Evolutionary conservation across 2,797 vertebrate species (phyloP), one percentile per base, ranked within the genome.

Genomic region (Lagodon rhomboides): DNA sequence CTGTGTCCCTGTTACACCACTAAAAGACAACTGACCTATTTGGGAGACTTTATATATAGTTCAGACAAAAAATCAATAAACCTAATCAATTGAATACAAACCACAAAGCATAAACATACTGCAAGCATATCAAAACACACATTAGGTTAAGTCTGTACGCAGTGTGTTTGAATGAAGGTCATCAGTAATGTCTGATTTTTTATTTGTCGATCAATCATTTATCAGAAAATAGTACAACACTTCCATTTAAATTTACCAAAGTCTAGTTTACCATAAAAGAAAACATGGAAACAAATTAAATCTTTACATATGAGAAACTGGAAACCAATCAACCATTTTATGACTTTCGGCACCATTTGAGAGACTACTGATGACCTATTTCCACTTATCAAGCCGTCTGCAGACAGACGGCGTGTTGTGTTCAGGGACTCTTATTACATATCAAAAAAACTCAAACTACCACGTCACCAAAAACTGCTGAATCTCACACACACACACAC

Each of bases 391-490:
- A 2, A 3, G 3, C 23, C 17, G 10, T 60, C 38, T 38, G 38
- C 10, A 44, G 17, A 1, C 46, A 46, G 11, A 25, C 60, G 9
- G 0, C 16, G 53, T 68, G 69, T 53, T 72, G 74, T 11, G 73
- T 66, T 67, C 67, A 82, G 1, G 38, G 63, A 8, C 38, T 23
- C 4, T 38, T 5, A 5, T 10, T n/a, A 56, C 5, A 66, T 4
- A 15, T 38, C 43, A 56, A 60, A 3, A 54, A 56, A 65, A 55
- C 3, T 11, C 4, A 55, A 55, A 9, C 4, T n/a, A 75, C 74
- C 84, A 90, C 86, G 80, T 87, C 86, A 89, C 8, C 80, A 83
- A 12, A 73, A 65, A 47, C 20, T 4, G 23, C 18, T 6, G 8
- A 43, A 15, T 27, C 17, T 1, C 34, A 12, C 6, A 20, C 12